Evolutionary conservation across 1,140 invertebrate genomes (phyloP).

Genomic region (Pseudomyrmex gracilis): DNA sequence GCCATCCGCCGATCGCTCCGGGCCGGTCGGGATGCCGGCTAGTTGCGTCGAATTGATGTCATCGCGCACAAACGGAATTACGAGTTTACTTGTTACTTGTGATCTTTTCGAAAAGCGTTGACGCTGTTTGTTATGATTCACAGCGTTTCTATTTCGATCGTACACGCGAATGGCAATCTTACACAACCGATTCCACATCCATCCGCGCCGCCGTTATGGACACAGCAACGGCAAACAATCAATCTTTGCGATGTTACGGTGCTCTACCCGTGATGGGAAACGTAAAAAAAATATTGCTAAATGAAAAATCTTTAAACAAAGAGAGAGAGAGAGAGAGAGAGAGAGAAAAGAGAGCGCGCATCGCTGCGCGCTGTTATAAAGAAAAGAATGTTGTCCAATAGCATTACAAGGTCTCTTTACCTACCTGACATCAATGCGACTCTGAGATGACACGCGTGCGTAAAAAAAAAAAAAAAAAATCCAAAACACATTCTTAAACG

Average conservation of each 20-base stretch:
- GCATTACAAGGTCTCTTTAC: background rate
- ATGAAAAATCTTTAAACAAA: background rate
- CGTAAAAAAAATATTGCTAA: slow-evolving; percentile 7
- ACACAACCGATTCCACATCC: slow-evolving; percentile 49
- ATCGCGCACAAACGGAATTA: slow-evolving; percentile 61
- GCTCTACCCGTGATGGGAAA: slow-evolving; percentile 10
- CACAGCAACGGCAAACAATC: slow-evolving; percentile 20
- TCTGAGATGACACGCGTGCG: too few species aligned
- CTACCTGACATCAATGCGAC: too few species aligned
- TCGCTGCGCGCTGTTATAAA: background rate
- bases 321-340: background rate
- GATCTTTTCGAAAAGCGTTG: slow-evolving; percentile 55
- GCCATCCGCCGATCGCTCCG: slow-evolving; percentile 44
- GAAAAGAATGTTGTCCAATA: background rate
- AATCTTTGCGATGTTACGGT: slow-evolving; percentile 27
- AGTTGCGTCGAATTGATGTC: slow-evolving; percentile 44
- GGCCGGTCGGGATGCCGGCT: slow-evolving; percentile 19
- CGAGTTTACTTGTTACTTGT: slow-evolving; percentile 54
- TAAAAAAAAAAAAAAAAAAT: background rate
- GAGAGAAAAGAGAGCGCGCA: too few species aligned
- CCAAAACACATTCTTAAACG: background rate
- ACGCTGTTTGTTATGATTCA: slow-evolving; percentile 55
- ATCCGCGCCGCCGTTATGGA: background rate
- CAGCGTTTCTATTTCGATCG: slow-evolving; percentile 12
- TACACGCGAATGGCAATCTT: slow-evolving; percentile 41